These are phyloP conservation scores for Bhutanitis thaidina DNA, from an alignment of 2,888 invertebrate species.

Conservation along the genomic window DNA sequence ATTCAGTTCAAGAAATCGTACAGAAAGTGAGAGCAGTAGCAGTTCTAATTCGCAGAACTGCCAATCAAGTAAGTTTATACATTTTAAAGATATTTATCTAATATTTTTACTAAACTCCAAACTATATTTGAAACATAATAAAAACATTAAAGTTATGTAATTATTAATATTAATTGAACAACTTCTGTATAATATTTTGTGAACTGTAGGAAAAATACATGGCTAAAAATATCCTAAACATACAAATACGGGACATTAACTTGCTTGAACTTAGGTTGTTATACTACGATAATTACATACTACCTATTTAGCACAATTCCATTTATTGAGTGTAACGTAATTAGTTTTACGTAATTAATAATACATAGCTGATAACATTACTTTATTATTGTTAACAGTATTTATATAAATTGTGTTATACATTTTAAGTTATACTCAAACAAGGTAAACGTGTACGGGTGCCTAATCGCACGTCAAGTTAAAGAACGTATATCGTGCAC, in stretches of 20 bases:
- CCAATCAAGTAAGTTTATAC: slow-evolving; percentile 49
- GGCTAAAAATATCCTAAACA: no score
- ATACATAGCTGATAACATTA: neutral
- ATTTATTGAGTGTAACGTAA: neutral
- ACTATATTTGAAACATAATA: neutral
- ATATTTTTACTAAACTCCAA: neutral
- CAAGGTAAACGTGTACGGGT: slow-evolving; percentile 4
- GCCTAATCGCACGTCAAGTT: slow-evolving; percentile 7
- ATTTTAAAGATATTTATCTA: neutral
- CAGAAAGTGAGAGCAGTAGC: slow-evolving; percentile 68
- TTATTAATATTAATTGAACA: no score
- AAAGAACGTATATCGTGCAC: neutral
- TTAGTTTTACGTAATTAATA: no score
- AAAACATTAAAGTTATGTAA: no score
- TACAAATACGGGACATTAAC: no score
- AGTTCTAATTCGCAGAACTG: slow-evolving; percentile 51
- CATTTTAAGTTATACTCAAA: neutral
- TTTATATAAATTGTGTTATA: neutral
- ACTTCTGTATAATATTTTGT: no score
- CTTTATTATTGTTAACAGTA: no score
- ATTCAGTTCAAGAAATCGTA: slow-evolving; percentile 58
- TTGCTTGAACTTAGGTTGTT: no score
- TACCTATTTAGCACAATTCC: neutral
- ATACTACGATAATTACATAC: no score
- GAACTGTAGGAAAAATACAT: no score